phyloP scores from a whole-genome alignment of 2,113 vertebrate species.

The Pseudolaguvia tuberculata region DNA sequence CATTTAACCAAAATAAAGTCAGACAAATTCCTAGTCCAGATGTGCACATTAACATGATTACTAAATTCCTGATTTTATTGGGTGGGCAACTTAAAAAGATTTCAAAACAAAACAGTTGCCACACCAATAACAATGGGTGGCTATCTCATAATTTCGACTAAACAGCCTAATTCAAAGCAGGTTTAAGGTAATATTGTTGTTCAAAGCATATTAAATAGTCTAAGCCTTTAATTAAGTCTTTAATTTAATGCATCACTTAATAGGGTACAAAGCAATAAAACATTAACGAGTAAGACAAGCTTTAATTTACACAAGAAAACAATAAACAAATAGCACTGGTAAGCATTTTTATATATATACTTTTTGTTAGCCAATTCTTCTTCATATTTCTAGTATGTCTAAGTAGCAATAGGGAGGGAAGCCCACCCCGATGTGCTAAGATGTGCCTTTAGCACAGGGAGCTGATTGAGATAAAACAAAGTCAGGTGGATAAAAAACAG shows the following conservation, averaged over 20 bases:
- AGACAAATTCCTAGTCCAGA: slow-evolving; percentile 30
- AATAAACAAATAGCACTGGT: slow-evolving; percentile 29
- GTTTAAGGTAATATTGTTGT: slow-evolving; percentile 25
- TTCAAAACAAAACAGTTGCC: slow-evolving; percentile 42
- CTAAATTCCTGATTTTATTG: slow-evolving; percentile 38
- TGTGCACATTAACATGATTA: slow-evolving; percentile 24
- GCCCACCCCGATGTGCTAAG: slow-evolving; percentile 26
- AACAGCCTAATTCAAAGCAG: slow-evolving; percentile 37
- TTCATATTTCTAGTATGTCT: not conserved
- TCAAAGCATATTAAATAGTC: slow-evolving; percentile 28
- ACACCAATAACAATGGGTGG: slow-evolving; percentile 33
- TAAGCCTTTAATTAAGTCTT: slow-evolving; percentile 33
- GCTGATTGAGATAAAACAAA: slow-evolving; percentile 51
- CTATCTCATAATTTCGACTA: slow-evolving; percentile 30
- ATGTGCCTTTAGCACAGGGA: slow-evolving; percentile 37
- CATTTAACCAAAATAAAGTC: slow-evolving; percentile 33
- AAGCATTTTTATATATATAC: slow-evolving; percentile 8
- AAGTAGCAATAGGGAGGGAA: not conserved
- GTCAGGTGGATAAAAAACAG: slow-evolving; percentile 53
- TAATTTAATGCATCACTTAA: slow-evolving; percentile 39
- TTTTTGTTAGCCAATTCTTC: not conserved
- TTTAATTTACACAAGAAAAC: slow-evolving; percentile 41
- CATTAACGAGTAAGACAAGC: slow-evolving; percentile 38
- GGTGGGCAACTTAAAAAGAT: slow-evolving; percentile 29
- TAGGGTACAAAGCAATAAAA: slow-evolving; percentile 44